Base-by-base conservation (phyloP, 2,113 vertebrate species). In the Aegithalos caudatus region DNA sequence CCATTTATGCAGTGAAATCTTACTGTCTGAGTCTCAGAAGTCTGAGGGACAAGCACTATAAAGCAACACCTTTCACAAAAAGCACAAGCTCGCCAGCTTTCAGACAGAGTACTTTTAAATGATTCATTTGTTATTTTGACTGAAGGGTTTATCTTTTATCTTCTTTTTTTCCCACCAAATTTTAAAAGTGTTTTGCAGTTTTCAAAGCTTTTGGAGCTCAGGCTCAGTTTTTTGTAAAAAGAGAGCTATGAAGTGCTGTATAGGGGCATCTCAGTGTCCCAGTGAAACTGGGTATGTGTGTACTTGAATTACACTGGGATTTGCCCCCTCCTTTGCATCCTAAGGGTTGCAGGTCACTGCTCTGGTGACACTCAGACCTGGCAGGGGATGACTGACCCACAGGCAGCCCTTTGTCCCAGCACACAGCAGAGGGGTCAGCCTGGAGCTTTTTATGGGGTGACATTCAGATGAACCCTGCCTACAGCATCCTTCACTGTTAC, bases 211-310 rank as follows among this genome's bases (percentile, higher is more conserved):
- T 81, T 69, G 31, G 54, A 81, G 40, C 24, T 90, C n/a, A 56
- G 37, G 53, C 56, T 81, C 7, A 11, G 6, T 71, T 67, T 86
- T 58, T 72, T 37, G 17, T 79, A 47, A 64, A 72, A 57, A 25
- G 3, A 40, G 9, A 67, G 6, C 17, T 58, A 6, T 35, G 27
- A 64, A 51, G 9, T 24, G 23, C 13, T 88, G 12, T 48, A 20
- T 42, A 29, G 19, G 18, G 18, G 8, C 29, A 64, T 33, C 31
- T 10, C 27, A 70, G 48, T 45, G 44, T 69, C 28, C 21, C 48
- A 47, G 0, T 58, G 61, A 72, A 69, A 23, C 6, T 45, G 23
- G 17, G 13, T 60, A 18, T 1, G 0, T 35, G 24, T 24, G 20
- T 45, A 35, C 2, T 3, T 50, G n/a, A 25, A 7, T 40, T 69